Evolutionary conservation across 2,797 vertebrate genomes (phyloP).

Genomic region (Peromyscus melanophrys): DNA sequence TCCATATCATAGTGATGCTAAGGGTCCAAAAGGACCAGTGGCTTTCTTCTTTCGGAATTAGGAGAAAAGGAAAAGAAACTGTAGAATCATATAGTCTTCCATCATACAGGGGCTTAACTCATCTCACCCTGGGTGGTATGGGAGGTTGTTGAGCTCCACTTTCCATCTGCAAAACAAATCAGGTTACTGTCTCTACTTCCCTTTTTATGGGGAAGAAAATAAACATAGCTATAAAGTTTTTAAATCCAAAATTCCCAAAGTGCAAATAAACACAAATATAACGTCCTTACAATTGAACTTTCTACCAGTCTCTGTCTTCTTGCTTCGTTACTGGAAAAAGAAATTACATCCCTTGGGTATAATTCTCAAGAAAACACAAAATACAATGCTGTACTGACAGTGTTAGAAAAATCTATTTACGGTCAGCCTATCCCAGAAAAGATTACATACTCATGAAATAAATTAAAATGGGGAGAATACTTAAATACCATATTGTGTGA

Average conservation of each 20-base stretch:
- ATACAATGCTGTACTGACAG: not conserved
- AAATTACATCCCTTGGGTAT: not conserved
- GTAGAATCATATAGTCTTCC: not conserved
- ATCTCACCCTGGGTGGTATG: not conserved
- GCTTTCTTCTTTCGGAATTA: not conserved
- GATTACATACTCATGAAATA: not conserved
- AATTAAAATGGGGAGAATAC: not conserved
- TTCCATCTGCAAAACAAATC: not conserved
- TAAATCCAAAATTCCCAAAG: not conserved
- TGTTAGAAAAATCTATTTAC: not conserved
- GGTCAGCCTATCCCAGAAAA: not conserved
- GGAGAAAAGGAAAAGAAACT: not conserved
- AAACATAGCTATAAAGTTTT: not conserved
- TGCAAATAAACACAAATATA: not conserved
- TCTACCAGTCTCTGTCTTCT: not conserved
- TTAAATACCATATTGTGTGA: not conserved
- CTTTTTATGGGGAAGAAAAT: not conserved
- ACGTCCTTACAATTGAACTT: not conserved
- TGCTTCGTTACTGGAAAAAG: not conserved
- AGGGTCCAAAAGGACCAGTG: not conserved
- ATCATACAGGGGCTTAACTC: not conserved
- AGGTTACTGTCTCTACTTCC: not conserved
- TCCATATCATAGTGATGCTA: not conserved
- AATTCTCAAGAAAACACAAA: not conserved
- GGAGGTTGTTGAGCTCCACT: not conserved